A percentile compares a stretch with the other conserved stretches of the same genome.
Evolutionary conservation across 2,113 vertebrate species (phyloP).

Genomic region (Myiagra hebetior): DNA sequence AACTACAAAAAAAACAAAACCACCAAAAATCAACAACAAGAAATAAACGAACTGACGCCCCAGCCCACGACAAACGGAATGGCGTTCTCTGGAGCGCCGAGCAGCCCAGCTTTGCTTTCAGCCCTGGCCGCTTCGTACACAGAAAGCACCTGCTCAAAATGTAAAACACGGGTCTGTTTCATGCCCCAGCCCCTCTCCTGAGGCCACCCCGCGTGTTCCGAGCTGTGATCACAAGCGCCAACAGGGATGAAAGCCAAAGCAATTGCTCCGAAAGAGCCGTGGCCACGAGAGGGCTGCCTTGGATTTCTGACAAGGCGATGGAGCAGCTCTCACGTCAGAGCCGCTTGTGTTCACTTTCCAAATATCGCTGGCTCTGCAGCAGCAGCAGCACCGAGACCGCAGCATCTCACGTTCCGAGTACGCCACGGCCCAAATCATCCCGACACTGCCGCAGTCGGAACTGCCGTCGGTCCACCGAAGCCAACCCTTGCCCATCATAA

Average conservation of each 20-base stretch:
- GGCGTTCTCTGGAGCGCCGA: not conserved
- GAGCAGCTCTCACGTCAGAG: not conserved
- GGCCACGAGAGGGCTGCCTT: slow-evolving; percentile 23
- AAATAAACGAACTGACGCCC: not conserved
- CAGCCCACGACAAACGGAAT: not conserved
- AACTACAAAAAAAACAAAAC: not conserved
- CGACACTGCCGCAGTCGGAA: rapidly evolving
- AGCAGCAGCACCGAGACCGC: not conserved
- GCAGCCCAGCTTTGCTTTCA: not conserved
- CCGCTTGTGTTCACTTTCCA: not conserved
- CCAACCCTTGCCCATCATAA: not conserved
- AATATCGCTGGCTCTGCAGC: not conserved
- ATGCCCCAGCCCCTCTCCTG: not conserved
- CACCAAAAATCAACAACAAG: not conserved
- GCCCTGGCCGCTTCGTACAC: rapidly evolving
- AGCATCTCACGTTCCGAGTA: not conserved
- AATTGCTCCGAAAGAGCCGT: not conserved
- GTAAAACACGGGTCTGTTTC: rapidly evolving
- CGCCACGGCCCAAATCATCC: not conserved
- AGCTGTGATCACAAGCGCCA: not conserved
- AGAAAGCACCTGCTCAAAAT: not conserved
- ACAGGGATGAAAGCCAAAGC: not conserved
- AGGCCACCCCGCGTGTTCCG: rapidly evolving
- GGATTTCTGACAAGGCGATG: not conserved
- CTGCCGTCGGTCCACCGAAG: rapidly evolving